These are phyloP conservation scores for Zaprionus tsacasi DNA, from an alignment of 1,140 invertebrate species.

Conservation along the genomic window DNA sequence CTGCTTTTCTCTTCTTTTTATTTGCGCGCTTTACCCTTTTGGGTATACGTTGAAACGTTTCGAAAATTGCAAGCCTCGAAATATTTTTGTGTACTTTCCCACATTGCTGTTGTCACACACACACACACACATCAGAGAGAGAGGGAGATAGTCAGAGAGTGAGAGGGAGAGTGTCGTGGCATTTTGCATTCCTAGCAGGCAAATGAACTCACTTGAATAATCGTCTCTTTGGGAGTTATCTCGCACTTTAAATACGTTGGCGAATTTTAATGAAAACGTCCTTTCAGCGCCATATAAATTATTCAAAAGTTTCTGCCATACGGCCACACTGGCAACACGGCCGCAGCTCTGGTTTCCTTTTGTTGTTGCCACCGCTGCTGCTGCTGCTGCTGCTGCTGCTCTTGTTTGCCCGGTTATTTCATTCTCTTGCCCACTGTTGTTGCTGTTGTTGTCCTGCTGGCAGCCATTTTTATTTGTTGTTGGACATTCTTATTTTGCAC, in stretches of 20 bases:
- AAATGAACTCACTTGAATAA: conserved; percentile 82
- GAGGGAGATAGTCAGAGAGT: not conserved
- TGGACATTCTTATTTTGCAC: conserved; percentile 49
- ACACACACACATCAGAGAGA: conserved; percentile 10
- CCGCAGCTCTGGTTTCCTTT: conserved; percentile 34
- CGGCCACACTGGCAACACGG: conserved; percentile 18
- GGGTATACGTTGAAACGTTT: conserved; percentile 27
- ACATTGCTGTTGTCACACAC: conserved; percentile 32
- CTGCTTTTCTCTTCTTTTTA: not conserved
- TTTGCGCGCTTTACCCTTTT: conserved; percentile 24
- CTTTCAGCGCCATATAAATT: conserved; percentile 81
- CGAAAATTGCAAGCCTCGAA: conserved; percentile 35
- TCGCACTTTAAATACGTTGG: conserved; percentile 80
- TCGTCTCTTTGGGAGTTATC: conserved; percentile 80
- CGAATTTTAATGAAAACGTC: conserved; percentile 82
- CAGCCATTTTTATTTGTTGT: conserved; percentile 41
- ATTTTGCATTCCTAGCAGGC: conserved; percentile 71
- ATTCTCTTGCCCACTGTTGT: conserved; percentile 4
- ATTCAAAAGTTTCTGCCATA: conserved; percentile 77
- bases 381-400: not conserved
- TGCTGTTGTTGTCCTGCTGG: conserved; percentile 29
- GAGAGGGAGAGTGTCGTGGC: conserved; percentile 13
- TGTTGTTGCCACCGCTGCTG: conserved; percentile 17
- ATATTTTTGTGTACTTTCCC: conserved; percentile 32
- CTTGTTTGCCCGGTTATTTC: conserved; percentile 6